Percentiles rank a stretch among this genome's conserved stretches.
phyloP scores from a whole-genome alignment of 53 echinoderm and acorn worm genomes.

The Antedon mediterranea region DNA sequence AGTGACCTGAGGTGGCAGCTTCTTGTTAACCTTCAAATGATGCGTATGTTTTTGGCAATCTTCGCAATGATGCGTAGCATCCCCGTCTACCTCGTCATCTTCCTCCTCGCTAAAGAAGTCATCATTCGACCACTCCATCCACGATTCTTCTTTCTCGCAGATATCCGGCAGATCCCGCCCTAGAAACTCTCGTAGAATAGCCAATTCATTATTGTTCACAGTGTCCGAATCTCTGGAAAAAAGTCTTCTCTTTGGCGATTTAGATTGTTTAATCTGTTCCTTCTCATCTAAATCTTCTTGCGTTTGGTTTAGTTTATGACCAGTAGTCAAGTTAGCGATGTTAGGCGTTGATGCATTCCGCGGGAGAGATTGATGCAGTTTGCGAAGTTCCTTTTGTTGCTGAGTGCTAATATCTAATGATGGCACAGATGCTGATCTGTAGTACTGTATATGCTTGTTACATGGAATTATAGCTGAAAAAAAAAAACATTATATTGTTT shows the following conservation, averaged over 20 bases:
- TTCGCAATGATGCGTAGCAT: constrained; percentile 27
- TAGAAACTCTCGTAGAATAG: background rate
- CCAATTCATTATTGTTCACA: background rate
- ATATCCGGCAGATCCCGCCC: background rate
- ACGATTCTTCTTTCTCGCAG: constrained; percentile 30
- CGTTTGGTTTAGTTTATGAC: too few relatives aligned
- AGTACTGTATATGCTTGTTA: constrained; percentile 14
- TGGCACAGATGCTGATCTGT: constrained; percentile 18
- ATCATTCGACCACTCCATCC: constrained; percentile 69
- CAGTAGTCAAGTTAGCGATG: too few relatives aligned
- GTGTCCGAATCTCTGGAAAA: background rate
- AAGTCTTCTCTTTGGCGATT: background rate
- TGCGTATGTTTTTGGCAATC: constrained; percentile 47
- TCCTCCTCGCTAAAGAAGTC: constrained; percentile 56
- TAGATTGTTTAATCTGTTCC: background rate
- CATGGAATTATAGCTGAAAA: constrained; percentile 34
- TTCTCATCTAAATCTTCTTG: background rate
- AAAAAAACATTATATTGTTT: background rate
- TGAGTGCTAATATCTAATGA: background rate
- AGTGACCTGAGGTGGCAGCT: constrained; percentile 56
- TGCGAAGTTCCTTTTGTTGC: background rate
- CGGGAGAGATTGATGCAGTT: background rate
- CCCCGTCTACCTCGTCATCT: constrained; percentile 27
- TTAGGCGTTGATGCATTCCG: constrained; percentile 1
- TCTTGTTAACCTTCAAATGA: constrained; percentile 38